These are phyloP conservation scores for Nephila pilipes DNA, from an alignment of 1,140 invertebrate genomes.

Conservation along the genomic window DNA sequence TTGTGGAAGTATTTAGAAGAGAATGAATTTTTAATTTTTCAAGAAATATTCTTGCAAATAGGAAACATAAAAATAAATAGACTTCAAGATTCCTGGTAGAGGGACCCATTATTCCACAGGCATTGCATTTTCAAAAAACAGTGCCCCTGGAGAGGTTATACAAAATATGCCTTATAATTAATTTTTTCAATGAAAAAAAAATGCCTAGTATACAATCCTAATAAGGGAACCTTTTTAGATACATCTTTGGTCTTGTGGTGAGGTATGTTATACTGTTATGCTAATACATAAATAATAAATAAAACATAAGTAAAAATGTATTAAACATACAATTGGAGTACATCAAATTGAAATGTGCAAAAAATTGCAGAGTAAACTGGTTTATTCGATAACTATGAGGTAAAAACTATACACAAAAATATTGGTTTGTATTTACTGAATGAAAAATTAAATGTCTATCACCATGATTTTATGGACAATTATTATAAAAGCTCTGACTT, in stretches of 20 bases:
- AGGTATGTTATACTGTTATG: slow-evolving; percentile 32
- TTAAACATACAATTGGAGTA: background rate
- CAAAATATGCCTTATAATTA: background rate
- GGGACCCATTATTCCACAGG: slow-evolving; percentile 41
- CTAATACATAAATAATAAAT: slow-evolving; percentile 45
- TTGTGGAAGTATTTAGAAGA: slow-evolving; percentile 43
- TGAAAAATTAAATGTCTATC: slow-evolving; percentile 50
- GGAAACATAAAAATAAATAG: slow-evolving; percentile 56
- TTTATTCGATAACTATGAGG: slow-evolving; percentile 10
- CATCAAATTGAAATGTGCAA: slow-evolving; percentile 48
- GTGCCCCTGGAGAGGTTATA: slow-evolving; percentile 37
- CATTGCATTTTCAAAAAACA: slow-evolving; percentile 58
- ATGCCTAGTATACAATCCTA: background rate
- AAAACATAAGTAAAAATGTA: background rate
- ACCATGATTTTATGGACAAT: slow-evolving; percentile 56
- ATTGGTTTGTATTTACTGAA: slow-evolving; percentile 33
- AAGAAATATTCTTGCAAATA: slow-evolving; percentile 47
- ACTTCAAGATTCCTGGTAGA: slow-evolving; percentile 60
- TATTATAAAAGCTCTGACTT: slow-evolving; percentile 56
- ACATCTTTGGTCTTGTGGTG: background rate
- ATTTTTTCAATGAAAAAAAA: slow-evolving; percentile 57
- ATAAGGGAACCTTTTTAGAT: background rate
- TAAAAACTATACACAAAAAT: slow-evolving; percentile 41
- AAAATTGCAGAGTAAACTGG: slow-evolving; percentile 29
- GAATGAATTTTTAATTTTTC: slow-evolving; percentile 47